Evolutionary conservation across 2,797 vertebrate genomes (phyloP).

Genomic region (Parauchenoglanis ngamensis): DNA sequence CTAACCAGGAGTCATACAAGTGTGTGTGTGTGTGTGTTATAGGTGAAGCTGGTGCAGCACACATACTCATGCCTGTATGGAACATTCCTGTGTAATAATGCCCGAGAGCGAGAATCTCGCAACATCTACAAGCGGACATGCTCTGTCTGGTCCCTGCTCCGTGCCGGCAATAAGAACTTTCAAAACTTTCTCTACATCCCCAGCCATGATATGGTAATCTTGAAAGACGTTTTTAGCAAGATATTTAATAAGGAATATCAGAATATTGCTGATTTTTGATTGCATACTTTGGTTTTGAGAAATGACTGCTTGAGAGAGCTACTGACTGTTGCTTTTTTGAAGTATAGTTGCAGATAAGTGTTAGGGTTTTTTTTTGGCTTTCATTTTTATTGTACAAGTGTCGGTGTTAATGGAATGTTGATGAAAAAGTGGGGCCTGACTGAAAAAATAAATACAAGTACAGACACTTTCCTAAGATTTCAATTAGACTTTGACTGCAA

Average conservation of each 20-base stretch:
- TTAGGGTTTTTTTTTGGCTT: background rate
- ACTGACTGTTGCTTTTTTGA: background rate
- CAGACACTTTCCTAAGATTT: background rate
- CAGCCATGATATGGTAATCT: constrained; percentile 86
- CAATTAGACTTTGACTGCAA: background rate
- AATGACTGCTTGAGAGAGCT: background rate
- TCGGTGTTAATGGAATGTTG: background rate
- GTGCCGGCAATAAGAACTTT: constrained; percentile 96
- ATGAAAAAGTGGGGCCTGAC: background rate
- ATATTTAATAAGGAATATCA: background rate
- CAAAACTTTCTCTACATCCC: constrained; percentile 98
- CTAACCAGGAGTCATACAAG: background rate
- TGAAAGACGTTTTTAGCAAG: background rate
- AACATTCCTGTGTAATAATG: constrained; percentile 96
- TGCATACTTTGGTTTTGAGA: background rate
- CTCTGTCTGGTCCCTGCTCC: constrained; percentile 94
- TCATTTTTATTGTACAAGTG: too few species aligned
- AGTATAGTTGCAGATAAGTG: background rate
- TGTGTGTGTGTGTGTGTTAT: constrained; percentile 24
- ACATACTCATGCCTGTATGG: constrained; percentile 97
- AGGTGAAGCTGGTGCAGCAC: constrained; percentile 98
- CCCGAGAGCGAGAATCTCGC: constrained; percentile 88
- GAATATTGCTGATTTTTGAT: background rate
- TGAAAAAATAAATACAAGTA: background rate
- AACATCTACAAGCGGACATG: constrained; percentile 94